Base-by-base conservation (phyloP, 2,113 vertebrate species). In the Centropus bengalensis region DNA sequence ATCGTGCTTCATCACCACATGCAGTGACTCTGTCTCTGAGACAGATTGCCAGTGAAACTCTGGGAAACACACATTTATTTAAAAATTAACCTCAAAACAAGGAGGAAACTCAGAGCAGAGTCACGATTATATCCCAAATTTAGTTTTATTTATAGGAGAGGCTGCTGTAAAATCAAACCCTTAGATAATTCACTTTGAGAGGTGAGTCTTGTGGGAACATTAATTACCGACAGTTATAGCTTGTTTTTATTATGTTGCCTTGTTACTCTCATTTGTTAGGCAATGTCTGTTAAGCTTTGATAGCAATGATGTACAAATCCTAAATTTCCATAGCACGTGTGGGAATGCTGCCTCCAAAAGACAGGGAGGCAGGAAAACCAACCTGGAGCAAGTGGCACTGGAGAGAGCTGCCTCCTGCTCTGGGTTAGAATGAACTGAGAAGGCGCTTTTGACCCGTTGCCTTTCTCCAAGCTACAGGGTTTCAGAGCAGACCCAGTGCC, bases 1-100 rank as follows among this genome's bases (percentile, higher is more conserved):
- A 1, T 13, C 40, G 38, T 18, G 7, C 32, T 30, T 8, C 33
- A 27, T 11, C 20, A 9, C 33, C 22, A 0, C 2, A 0, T 18
- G 2, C 44, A 22, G 8, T 38, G n/a, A 3, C 30, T 22, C 47
- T 52, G 40, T 22, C 47, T 52, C 40, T 3, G 26, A 47, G 49
- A 45, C 17, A 13, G 21, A 9, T 13, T n/a, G 30, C 14, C 32
- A 4, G 1, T 28, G 8, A 15, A 5, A 40, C 14, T 5, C 5
- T 1, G 20, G 63, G 30, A 51, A 9, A 1, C 32, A 7, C 20
- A 7, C 23, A 5, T 30, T 56, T 33, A 22, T 51, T 47, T 38
- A 33, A 42, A 18, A 47, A 73, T 5, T 12, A 38, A 45, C 45
- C 14, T 45, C 45, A 52, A 38, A 33, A 24, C n/a, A 52, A 19